Conservation (phyloP, 2,888 invertebrate genomes). For the Chrysodeixis includens region DNA sequence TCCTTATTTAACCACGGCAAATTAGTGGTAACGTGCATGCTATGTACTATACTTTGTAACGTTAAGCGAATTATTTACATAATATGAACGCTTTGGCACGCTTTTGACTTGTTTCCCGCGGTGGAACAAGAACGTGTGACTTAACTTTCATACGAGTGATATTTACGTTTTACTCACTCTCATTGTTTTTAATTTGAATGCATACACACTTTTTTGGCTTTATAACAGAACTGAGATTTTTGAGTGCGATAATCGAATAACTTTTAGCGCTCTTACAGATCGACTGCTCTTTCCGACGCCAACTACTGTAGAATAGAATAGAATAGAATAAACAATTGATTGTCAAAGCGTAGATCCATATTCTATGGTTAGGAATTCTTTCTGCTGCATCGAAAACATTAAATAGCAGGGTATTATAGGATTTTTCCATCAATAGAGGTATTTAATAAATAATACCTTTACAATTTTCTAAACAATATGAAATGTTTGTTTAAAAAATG, state of each 20-base stretch:
- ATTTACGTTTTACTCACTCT: conserved; percentile 35
- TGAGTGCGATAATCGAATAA: conserved; percentile 10
- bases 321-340: not conserved
- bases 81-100: conserved; percentile 22
- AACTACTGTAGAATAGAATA: not conserved
- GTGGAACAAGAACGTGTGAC: conserved; percentile 49
- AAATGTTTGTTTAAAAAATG: not conserved
- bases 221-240: conserved; percentile 35
- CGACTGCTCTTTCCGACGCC: not conserved
- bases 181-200: conserved; percentile 12
- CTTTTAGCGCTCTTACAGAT: conserved; percentile 6
- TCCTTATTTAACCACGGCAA: conserved; percentile 33
- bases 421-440: not conserved
- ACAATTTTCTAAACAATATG: not conserved
- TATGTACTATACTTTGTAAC: conserved; percentile 15
- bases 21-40: conserved; percentile 22
- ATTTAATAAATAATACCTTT: no score
- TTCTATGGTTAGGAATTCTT: not conserved
- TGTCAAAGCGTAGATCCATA: not conserved
- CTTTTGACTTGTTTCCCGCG: conserved; percentile 32
- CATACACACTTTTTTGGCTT: conserved; percentile 34
- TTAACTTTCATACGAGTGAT: conserved; percentile 53
- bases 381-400: not conserved
- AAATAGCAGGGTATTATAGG: not conserved
- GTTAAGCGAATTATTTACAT: conserved; percentile 20